Conservation (phyloP, 2,113 vertebrate species). For the Pangasianodon gigas region DNA sequence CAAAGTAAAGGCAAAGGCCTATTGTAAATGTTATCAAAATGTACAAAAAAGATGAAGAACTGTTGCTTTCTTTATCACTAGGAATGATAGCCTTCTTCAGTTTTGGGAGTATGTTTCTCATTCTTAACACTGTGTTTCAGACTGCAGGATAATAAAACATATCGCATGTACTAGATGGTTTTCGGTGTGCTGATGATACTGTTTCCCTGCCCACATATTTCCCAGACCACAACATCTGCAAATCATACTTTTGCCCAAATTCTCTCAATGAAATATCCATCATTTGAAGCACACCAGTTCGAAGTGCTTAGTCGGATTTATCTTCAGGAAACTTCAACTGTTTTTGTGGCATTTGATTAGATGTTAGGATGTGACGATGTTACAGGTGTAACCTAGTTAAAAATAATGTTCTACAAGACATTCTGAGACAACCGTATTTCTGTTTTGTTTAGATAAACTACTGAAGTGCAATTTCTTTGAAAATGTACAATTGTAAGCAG, state of each 20-base stretch:
- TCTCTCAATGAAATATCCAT: neutral
- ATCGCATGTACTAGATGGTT: neutral
- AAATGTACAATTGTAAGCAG: neutral
- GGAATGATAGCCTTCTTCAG: neutral
- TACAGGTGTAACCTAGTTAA: neutral
- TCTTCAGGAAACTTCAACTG: neutral
- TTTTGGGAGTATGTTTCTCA: neutral
- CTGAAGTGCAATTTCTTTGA: neutral
- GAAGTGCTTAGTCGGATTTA: neutral
- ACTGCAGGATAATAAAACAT: neutral
- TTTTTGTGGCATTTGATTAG: neutral
- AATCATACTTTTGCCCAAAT: conserved; percentile 36
- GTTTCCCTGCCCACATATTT: conserved; percentile 29
- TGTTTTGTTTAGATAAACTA: neutral
- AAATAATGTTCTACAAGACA: neutral
- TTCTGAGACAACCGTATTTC: neutral
- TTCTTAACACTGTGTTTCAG: neutral
- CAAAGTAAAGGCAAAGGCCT: neutral
- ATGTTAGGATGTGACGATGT: neutral
- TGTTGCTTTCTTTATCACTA: neutral
- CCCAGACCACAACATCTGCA: conserved; percentile 30
- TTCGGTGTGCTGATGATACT: neutral
- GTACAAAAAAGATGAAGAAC: neutral
- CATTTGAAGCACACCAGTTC: neutral
- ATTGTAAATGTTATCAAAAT: neutral